Base-by-base conservation (phyloP, 2,888 invertebrate genomes). In the Neoascia interrupta region DNA sequence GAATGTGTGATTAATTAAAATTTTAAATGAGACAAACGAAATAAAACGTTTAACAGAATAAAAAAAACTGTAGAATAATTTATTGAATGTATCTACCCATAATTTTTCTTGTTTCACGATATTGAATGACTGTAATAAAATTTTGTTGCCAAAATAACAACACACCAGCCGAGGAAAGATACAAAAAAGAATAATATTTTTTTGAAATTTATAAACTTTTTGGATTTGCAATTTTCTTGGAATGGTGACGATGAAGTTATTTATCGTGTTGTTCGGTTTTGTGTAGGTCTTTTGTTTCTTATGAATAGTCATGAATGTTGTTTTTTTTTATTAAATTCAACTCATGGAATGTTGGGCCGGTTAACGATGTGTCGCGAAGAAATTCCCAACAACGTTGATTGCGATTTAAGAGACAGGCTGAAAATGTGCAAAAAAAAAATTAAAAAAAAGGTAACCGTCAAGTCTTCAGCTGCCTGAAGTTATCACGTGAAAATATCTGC, bases 1-100 rank as follows among this genome's bases (percentile, higher is more conserved):
- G 39, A 43, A 64, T 64, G 51, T 47, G 31, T 63, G 53, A 70
- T 76, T 72, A 76, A 72, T 76, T 76, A 76, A 64, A 64, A 72
- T 72, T 72, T 72, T 36, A 72, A 76, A 76, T 64, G 53, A 64
- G 53, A 26, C 45, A 26, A 43, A 41, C n/a, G 58, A 60, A 54
- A 76, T 76, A 72, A 76, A 76, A 72, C 64, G 53, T 72, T 76
- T 76, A 76, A 72, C 60, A 45, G 43, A 58, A 53, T 11, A 21
- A 34, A 10, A 36, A 19, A 21, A 43, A 26, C 31, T 47, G 21
- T 53, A 31, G 64, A 64, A 72, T 70, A 72, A 76, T 76, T 76
- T 76, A 76, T 72, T 72, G 60, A 54, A 26, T 72, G 76, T 76
- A 41, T 58, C 60, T 31, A 53, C 76, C n/a, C n/a, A 76, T 72